A percentile compares a stretch with the other conserved stretches of the same genome.
Conservation (phyloP, 2,113 vertebrate genomes). For the Platysteira castanea region DNA sequence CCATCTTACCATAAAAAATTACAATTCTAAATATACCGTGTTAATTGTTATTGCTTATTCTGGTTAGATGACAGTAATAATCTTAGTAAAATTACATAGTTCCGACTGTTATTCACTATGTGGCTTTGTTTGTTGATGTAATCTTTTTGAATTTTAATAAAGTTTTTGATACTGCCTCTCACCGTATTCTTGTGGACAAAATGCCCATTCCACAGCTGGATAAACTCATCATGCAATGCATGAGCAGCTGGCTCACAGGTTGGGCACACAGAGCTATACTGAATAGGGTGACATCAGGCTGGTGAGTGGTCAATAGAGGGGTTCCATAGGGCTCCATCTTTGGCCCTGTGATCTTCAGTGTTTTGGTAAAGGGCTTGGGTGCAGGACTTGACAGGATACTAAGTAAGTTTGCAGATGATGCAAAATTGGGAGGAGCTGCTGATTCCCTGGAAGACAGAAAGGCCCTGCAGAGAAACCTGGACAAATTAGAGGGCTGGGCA, state of each 20-base stretch:
- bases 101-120: neutral
- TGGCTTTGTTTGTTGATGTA: neutral
- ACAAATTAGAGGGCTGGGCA: neutral
- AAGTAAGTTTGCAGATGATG: neutral
- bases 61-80: neutral
- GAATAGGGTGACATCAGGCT: neutral
- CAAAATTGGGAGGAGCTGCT: neutral
- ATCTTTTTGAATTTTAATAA: neutral
- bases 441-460: neutral
- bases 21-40: neutral
- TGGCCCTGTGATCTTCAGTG: neutral
- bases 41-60: neutral
- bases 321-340: neutral
- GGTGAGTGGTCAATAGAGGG: neutral
- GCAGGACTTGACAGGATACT: neutral
- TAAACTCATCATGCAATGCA: neutral
- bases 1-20: neutral
- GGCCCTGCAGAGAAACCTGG: neutral
- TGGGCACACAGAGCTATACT: neutral
- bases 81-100: neutral
- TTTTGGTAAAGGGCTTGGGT: neutral
- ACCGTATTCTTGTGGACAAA: neutral
- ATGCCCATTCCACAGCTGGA: neutral
- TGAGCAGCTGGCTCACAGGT: neutral
- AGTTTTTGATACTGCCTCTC: neutral